Base-by-base conservation (phyloP, 1,140 invertebrate species). In the Meloidogyne floridensis region DNA sequence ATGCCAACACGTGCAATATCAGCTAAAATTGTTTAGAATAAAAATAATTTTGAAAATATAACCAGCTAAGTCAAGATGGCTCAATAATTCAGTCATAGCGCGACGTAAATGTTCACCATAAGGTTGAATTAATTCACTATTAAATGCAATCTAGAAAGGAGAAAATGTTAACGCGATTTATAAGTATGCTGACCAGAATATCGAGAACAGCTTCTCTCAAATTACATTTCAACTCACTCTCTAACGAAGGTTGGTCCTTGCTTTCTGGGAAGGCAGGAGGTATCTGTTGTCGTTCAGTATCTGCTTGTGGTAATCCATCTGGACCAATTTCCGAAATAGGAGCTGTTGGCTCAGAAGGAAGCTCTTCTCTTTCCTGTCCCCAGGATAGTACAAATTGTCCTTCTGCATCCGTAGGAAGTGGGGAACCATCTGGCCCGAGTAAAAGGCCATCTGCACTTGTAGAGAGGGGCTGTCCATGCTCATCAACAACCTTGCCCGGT, bases 361-460 rank as follows among this genome's bases (percentile, higher is more conserved):
- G 32, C 13, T 73, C 18, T 11, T 81, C 70, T 20, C 80, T 74
- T 3, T 74, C 81, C 13, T 70, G 78, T 72, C 56, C 42, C 18
- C 18, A 54, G 20, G 73, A 54, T 8, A 85, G 51, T 15, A 86
- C 77, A 56, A 84, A 73, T 43, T 82, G 72, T n/a, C 86, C 86
- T 47, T 85, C 20, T 10, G 53, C 54, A 74, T 87, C 80, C 8
- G 83, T 86, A 53, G 86, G 86, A 8, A 87, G 76, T 53, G 86
- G 86, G 3, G 85, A 83, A 11, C 87, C 87, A 79, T 87, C 87
- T 69, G 87, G 87, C 13, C 78, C 85, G 18, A 87, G 51, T 51
- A 81, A 81, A 13, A 86, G 74, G 13, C 81, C 87, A 56, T 70
- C 75, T 18, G 78, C 13, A 70, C 87, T 87, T 0, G 85, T 86